phyloP scores from a whole-genome alignment of 1,140 invertebrate species.

The Drosophila tani region DNA sequence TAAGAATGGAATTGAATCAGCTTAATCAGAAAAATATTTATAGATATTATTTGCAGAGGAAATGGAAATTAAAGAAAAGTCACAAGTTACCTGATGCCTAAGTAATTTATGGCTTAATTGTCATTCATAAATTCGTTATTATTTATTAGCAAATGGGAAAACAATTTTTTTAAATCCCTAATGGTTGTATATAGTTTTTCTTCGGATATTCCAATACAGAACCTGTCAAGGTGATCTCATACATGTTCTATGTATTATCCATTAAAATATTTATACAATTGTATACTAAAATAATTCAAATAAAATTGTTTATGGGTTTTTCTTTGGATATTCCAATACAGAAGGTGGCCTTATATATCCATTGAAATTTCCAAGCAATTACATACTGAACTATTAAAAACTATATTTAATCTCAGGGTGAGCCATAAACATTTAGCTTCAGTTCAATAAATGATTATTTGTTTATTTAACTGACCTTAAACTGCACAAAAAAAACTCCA shows the following conservation, averaged over 20 bases:
- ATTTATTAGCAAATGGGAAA: not conserved
- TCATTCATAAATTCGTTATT: too few relatives aligned
- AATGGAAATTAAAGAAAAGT: too few relatives aligned
- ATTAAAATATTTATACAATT: not conserved
- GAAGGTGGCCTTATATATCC: not conserved
- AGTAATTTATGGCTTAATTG: too few relatives aligned
- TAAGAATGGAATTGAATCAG: not conserved
- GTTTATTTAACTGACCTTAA: constrained; percentile 36
- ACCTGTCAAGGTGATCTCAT: too few relatives aligned
- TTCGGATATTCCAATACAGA: too few relatives aligned
- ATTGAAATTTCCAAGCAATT: not conserved
- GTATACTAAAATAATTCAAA: not conserved
- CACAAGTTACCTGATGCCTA: too few relatives aligned
- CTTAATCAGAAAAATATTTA: too few relatives aligned
- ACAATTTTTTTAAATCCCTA: not conserved
- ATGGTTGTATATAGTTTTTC: not conserved
- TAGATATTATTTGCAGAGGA: too few relatives aligned
- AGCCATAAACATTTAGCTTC: constrained; percentile 3
- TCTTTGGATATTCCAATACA: not conserved
- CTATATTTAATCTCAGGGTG: constrained; percentile 24
- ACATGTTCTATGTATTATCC: too few relatives aligned
- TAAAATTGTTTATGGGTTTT: too few relatives aligned
- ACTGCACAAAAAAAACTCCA: constrained; percentile 12
- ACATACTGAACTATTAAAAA: constrained; percentile 2
- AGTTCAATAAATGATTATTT: not conserved